Evolutionary conservation across 2,113 vertebrate species (phyloP).

Genomic region (Mobula hypostoma): DNA sequence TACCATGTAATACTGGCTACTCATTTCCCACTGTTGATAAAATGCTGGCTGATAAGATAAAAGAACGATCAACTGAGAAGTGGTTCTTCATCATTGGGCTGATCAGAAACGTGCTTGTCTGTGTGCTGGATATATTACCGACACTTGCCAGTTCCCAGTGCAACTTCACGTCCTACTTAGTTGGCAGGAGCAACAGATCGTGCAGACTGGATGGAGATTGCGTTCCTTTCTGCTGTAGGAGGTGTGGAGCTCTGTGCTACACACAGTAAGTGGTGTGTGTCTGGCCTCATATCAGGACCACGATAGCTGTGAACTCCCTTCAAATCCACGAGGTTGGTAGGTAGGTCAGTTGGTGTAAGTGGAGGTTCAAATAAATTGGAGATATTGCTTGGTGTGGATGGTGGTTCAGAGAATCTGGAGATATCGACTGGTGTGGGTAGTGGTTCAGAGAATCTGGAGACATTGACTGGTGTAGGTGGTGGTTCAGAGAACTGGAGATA

Average conservation of each 20-base stretch:
- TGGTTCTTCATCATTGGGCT: not conserved
- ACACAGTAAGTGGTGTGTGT: not conserved
- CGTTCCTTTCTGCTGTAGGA: not conserved
- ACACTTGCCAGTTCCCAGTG: not conserved
- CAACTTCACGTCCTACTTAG: not conserved
- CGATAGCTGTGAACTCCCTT: not conserved
- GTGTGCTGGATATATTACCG: not conserved
- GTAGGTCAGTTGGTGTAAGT: no score
- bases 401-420: no score
- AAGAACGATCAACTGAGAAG: not conserved
- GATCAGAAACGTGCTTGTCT: not conserved
- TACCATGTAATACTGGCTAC: not conserved
- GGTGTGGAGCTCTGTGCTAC: not conserved
- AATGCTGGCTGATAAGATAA: not conserved
- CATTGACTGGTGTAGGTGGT: no score
- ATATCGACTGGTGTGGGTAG: no score
- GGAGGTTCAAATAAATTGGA: no score
- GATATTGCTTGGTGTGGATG: no score
- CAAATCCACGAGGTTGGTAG: not conserved
- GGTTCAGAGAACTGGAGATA: no score
- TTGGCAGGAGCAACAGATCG: not conserved
- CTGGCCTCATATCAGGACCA: not conserved
- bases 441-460: no score
- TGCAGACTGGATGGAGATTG: not conserved
- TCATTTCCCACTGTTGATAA: not conserved